A percentile compares a stretch with the other conserved stretches of the same genome.
Conservation (phyloP, 2,797 vertebrate genomes). For the Spheniscus humboldti region DNA sequence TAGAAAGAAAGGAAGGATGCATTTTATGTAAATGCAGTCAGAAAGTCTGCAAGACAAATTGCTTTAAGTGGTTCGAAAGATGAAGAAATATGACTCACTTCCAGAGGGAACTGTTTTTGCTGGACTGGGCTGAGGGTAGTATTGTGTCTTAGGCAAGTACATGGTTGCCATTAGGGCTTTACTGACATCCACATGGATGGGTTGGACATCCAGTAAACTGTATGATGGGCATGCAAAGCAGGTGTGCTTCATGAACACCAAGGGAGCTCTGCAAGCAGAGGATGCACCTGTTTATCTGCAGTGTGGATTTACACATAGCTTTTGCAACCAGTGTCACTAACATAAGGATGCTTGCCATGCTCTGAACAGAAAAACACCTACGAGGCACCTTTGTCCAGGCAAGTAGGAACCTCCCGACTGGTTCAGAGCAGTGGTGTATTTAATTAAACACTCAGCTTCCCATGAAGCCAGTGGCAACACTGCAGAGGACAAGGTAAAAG, state of each 20-base stretch:
- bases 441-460: background rate
- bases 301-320: background rate
- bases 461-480: background rate
- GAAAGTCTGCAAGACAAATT: slow-evolving; percentile 52
- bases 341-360: background rate
- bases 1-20: slow-evolving; percentile 58
- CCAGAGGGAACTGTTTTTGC: slow-evolving; percentile 27
- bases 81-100: slow-evolving; percentile 48
- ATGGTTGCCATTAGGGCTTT: background rate
- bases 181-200: background rate
- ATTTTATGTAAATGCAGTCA: slow-evolving; percentile 47
- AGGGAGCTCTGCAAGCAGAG: background rate
- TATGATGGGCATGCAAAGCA: background rate
- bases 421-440: background rate
- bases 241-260: accelerated
- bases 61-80: slow-evolving; percentile 34
- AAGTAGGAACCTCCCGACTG: background rate
- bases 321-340: background rate
- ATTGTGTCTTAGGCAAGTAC: background rate
- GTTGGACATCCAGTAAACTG: background rate
- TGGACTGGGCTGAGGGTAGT: background rate
- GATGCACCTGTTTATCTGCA: background rate
- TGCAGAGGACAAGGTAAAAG: background rate
- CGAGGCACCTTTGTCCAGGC: background rate
- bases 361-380: background rate